These are phyloP conservation scores for Tenthredo scrophulariae DNA, from an alignment of 2,888 invertebrate species.

Conservation along the genomic window DNA sequence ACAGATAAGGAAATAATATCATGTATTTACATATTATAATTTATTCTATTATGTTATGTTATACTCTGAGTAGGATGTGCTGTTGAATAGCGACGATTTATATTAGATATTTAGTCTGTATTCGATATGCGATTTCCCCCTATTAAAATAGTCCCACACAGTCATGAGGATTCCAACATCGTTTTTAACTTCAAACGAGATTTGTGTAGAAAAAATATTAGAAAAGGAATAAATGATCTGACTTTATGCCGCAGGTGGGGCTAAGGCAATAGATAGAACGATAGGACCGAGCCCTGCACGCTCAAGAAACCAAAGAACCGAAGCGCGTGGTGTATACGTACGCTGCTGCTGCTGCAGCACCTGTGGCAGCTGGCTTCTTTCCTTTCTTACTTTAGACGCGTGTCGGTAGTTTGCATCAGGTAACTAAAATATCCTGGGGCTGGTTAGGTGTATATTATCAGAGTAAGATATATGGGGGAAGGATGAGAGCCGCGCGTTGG, in stretches of 20 bases:
- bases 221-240: background rate
- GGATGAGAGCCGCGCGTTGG: background rate
- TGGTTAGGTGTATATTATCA: background rate
- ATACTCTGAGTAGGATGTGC: background rate
- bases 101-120: background rate
- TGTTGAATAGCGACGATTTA: background rate
- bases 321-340: background rate
- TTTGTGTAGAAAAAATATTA: background rate
- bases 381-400: background rate
- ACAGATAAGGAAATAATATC: conserved; percentile 60
- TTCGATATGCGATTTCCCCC: background rate
- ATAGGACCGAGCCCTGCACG: background rate
- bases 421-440: background rate
- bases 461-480: background rate
- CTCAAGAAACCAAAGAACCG: conserved; percentile 15
- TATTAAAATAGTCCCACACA: too few species aligned
- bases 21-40: background rate
- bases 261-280: background rate
- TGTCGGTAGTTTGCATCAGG: conserved; percentile 5
- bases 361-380: conserved; percentile 21
- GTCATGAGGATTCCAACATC: background rate
- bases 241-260: background rate
- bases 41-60: background rate
- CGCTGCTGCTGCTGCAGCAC: background rate
- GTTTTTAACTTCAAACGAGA: background rate